Base-by-base conservation (phyloP, 2,113 vertebrate species). In the Scopus umbretta region DNA sequence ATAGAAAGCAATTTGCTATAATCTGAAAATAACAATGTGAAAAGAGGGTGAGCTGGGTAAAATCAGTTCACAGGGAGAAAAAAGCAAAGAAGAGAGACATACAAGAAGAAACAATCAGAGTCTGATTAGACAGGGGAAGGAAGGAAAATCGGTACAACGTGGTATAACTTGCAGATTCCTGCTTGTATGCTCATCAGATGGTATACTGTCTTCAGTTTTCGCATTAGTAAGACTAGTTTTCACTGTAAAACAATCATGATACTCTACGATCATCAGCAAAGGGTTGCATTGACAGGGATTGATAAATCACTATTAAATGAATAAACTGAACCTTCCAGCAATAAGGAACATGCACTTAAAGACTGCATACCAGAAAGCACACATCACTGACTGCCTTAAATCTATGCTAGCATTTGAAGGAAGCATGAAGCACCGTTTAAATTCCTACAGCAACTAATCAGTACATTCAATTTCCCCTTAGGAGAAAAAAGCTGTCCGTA, bases 11-110 rank as follows among this genome's bases (percentile, higher is more conserved):
- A 82, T 92, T 93, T 88, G 80, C 88, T 94, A 32, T 94, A 94
- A 95, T 96, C 81, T 90, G 74, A 95, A 94, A 97, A 96, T 92
- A 91, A 80, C 67, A 70, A 50, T 10, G 55, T 80, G 68, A 76
- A 88, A 95, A 92, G 62, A 42, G n/a, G 81, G 85, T 93, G 90
- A 90, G 70, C 52, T 71, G 62, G 30, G 43, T 82, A 55, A 89
- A 72, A 79, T 47, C 63, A 92, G 26, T 30, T 78, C 71, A 63
- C 43, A 67, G 55, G 59, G 23, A 86, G 32, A 45, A 74, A 68
- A 87, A 78, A 26, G 47, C 53, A 49, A 47, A 86, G 36, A 25
- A 6, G 8, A 7, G 7, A 82, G 50, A 83, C 27, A 32, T 8
- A 36, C 14, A 56, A 86, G 32, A 93, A 80, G 32, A 80, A 93